Base-by-base conservation (phyloP, 2,113 vertebrate species). In the Tachysurus fulvidraco region DNA sequence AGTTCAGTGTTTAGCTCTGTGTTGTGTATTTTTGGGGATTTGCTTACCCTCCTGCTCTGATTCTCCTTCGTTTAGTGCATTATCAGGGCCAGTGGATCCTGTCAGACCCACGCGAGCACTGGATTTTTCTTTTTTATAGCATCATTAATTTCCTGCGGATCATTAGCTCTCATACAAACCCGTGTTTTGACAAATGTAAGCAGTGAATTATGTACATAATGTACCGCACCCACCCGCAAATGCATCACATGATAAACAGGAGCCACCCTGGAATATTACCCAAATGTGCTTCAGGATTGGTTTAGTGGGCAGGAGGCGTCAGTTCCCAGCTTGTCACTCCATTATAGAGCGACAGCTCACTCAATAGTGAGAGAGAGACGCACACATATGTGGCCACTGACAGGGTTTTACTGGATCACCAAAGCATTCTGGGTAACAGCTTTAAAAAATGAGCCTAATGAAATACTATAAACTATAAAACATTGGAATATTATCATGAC, bases 51-150 rank as follows among this genome's bases (percentile, higher is more conserved):
- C 92, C 94, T 93, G 95, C 94, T 94, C 93, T 93, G 95, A 96
- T 97, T 96, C 96, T 96, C 94, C 95, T 94, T 92, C 95, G 95
- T 96, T 95, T 95, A 93, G 93, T 92, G 95, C 95, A 97, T 97
- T 97, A 96, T 97, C 96, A 96, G 96, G 96, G 95, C 95, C 95
- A 95, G 92, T 94, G 93, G 93, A 95, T 95, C 94, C 95, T 93
- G 95, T 96, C 96, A 96, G 93, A 95, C 93, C 94, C 50, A 91
- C 92, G 88, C 93, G 96, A 95, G 93, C 90, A 92, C 91, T 92
- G 94, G 95, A 97, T 98, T 97, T 97, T 96, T 98, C 97, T 97
- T 93, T 95, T 97, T 98, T 97, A 98, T 98, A 95, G 96, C 93
- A 81, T 95, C 97, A 98, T 99, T 99, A 96, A 97, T 99, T 98